These are phyloP conservation scores for Chrysogorgia sp. DNA, from an alignment of 92 coral and sea anemone species.

Conservation along the genomic window DNA sequence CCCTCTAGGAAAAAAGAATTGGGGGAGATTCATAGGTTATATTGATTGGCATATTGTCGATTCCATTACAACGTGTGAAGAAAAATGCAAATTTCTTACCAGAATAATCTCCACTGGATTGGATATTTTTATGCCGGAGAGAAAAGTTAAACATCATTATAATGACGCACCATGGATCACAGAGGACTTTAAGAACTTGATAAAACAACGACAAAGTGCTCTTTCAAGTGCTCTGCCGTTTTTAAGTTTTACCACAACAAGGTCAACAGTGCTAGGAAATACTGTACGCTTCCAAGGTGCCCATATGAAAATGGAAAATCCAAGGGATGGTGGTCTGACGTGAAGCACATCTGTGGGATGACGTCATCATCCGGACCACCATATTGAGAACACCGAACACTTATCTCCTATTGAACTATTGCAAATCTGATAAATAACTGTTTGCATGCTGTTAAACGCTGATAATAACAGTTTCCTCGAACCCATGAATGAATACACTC, in stretches of 20 bases:
- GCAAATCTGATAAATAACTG: slow-evolving; percentile 26
- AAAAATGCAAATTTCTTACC: slow-evolving; percentile 21
- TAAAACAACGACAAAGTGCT: slow-evolving; percentile 34
- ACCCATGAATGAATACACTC: no score
- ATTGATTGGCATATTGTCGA: slow-evolving; percentile 13
- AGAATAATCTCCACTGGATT: slow-evolving; percentile 21
- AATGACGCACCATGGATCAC: slow-evolving; percentile 32
- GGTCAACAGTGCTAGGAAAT: slow-evolving; percentile 21
- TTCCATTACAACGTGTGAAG: background rate
- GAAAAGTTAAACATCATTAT: slow-evolving; percentile 3
- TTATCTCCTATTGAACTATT: slow-evolving; percentile 16
- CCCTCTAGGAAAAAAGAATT: background rate
- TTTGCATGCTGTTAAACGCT: no score
- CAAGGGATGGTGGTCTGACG: slow-evolving; percentile 22
- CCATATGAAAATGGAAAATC: slow-evolving; percentile 1
- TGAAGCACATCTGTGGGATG: slow-evolving; percentile 37
- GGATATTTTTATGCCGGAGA: slow-evolving; percentile 24
- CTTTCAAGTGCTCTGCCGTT: background rate
- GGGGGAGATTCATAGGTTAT: background rate
- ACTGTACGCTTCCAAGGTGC: slow-evolving; percentile 8
- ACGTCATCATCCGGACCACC: slow-evolving; percentile 12
- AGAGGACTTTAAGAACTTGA: slow-evolving; percentile 20
- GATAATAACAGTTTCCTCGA: no score
- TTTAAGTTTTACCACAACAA: slow-evolving; percentile 39
- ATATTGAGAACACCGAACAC: slow-evolving; percentile 13